phyloP scores from a whole-genome alignment of 2,113 vertebrate genomes.

The Neodontobutis hainanensis region DNA sequence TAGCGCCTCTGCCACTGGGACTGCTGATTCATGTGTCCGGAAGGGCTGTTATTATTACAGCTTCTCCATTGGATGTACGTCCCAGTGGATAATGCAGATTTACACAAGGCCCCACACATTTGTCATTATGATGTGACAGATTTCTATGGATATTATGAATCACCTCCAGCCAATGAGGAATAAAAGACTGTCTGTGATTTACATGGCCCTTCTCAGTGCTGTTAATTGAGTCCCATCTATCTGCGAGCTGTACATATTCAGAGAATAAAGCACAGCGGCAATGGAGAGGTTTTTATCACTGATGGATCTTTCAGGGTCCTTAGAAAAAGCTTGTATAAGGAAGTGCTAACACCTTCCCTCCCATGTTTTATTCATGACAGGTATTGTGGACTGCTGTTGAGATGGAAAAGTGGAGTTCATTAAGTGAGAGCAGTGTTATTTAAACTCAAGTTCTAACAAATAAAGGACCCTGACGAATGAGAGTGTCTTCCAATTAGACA shows the following conservation, averaged over 20 bases:
- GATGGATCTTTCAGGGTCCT: not conserved
- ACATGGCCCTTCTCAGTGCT: conserved; percentile 11
- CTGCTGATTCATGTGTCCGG: conserved; percentile 56
- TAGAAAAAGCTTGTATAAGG: not conserved
- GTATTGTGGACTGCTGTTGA: conserved; percentile 7
- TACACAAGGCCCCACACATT: conserved; percentile 35
- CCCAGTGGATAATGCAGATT: conserved; percentile 33
- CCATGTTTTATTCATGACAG: conserved; percentile 38
- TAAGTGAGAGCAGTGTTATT: conserved; percentile 11
- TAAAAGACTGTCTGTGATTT: conserved; percentile 34
- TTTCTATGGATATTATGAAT: conserved; percentile 35
- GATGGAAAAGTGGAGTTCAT: conserved; percentile 29
- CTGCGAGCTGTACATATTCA: conserved; percentile 23
- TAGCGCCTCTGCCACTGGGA: conserved; percentile 37
- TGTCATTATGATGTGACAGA: conserved; percentile 50
- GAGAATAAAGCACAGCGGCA: not conserved
- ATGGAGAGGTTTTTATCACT: not conserved
- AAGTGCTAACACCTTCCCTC: not conserved
- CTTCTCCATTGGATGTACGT: conserved; percentile 35
- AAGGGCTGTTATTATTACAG: conserved; percentile 47
- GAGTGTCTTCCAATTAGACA: not conserved
- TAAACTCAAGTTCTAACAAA: conserved; percentile 19
- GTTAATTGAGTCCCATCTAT: conserved; percentile 44
- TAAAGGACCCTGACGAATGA: not conserved
- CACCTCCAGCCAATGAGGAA: conserved; percentile 13